Evolutionary conservation across 2,113 vertebrate genomes (phyloP).

Genomic region (Oxygymnocypris stewartii): DNA sequence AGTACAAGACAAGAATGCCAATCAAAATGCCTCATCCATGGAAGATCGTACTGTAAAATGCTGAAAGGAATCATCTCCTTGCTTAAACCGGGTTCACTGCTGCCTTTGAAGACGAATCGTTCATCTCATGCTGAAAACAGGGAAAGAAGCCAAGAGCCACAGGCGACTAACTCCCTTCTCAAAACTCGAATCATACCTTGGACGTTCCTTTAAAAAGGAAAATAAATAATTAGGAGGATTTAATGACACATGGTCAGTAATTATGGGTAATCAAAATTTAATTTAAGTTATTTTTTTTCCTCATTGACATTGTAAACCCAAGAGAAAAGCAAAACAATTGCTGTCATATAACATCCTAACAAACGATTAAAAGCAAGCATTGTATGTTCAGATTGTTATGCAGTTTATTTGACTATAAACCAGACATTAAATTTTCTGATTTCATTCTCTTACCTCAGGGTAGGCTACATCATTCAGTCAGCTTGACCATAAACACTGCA

Average conservation of each 20-base stretch:
- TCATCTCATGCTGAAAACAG: neutral
- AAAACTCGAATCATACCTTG: slow-evolving; percentile 28
- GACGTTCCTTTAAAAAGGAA: slow-evolving; percentile 10
- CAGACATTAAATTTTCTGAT: neutral
- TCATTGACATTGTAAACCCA: slow-evolving; percentile 23
- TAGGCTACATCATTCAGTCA: slow-evolving; percentile 13
- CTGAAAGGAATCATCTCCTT: slow-evolving; percentile 14
- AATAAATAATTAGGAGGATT: slow-evolving; percentile 41
- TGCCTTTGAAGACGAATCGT: slow-evolving; percentile 10
- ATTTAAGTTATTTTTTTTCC: too few relatives aligned
- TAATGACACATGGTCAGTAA: slow-evolving; percentile 37
- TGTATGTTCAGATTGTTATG: slow-evolving; percentile 6
- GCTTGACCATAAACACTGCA: neutral
- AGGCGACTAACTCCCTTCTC: slow-evolving; percentile 1
- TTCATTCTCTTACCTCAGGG: slow-evolving; percentile 7
- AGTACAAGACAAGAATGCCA: neutral
- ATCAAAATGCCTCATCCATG: neutral
- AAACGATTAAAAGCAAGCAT: neutral
- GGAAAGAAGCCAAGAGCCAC: slow-evolving; percentile 30
- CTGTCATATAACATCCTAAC: neutral
- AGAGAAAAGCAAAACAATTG: neutral
- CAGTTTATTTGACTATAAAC: neutral
- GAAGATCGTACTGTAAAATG: neutral
- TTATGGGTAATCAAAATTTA: slow-evolving; percentile 48
- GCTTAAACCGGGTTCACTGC: neutral